These are phyloP conservation scores for Siphonodentalium dalli DNA, from an alignment of 2,888 invertebrate genomes.

Conservation along the genomic window DNA sequence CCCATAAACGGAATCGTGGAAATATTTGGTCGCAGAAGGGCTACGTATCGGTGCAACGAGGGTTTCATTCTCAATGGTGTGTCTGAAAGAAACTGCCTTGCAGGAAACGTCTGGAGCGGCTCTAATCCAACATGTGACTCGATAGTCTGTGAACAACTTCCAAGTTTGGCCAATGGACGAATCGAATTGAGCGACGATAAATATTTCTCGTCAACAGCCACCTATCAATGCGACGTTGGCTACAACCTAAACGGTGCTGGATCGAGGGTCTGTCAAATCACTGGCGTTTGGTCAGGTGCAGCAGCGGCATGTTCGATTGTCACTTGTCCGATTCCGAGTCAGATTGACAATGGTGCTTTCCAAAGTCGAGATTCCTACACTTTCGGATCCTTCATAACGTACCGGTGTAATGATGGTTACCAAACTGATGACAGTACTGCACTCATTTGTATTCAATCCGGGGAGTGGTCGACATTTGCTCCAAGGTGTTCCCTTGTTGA, in stretches of 20 bases:
- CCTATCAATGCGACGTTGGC: no score
- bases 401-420: slow-evolving; percentile 41
- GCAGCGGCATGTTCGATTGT: no score
- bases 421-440: slow-evolving; percentile 28
- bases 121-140: slow-evolving; percentile 45
- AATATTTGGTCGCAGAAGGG: slow-evolving; percentile 24
- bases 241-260: no score
- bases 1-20: slow-evolving; percentile 30
- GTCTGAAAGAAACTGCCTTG: slow-evolving; percentile 74
- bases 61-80: slow-evolving; percentile 89
- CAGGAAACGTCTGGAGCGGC: slow-evolving; percentile 54
- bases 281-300: no score
- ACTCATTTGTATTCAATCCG: slow-evolving; percentile 47
- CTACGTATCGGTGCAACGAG: slow-evolving; percentile 80
- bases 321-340: no score
- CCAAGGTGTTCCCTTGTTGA: slow-evolving; percentile 53
- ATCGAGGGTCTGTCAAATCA: no score
- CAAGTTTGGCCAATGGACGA: no score
- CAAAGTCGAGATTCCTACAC: no score
- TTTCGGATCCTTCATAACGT: slow-evolving; percentile 30
- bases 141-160: slow-evolving; percentile 38
- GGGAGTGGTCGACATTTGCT: slow-evolving; percentile 52
- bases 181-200: no score
- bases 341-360: no score
- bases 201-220: no score